A percentile compares a stretch with the other conserved stretches of the same genome.
Evolutionary conservation across 2,113 vertebrate genomes (phyloP).

Genomic region (Pyxicephalus adspersus): DNA sequence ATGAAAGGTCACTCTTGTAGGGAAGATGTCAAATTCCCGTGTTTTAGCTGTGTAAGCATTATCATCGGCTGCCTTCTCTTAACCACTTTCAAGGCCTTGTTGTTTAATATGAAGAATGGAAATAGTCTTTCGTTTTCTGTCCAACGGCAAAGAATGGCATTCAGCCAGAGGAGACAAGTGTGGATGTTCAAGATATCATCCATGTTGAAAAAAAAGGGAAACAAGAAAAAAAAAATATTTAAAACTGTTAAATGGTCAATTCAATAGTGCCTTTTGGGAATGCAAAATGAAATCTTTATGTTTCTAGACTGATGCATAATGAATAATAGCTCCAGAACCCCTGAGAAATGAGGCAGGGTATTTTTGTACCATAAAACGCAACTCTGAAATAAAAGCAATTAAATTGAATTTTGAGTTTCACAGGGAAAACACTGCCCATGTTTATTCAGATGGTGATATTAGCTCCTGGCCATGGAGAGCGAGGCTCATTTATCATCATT

Average conservation of each 20-base stretch:
- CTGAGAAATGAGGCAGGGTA: conserved; percentile 31
- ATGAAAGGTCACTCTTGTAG: conserved; percentile 52
- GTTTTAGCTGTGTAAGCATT: conserved; percentile 48
- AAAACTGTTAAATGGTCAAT: conserved; percentile 41
- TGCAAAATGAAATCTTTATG: conserved; percentile 50
- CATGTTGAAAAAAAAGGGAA: conserved; percentile 18
- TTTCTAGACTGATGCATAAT: conserved; percentile 52
- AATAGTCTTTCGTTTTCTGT: conserved; percentile 41
- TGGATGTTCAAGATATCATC: conserved; percentile 48
- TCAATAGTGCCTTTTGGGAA: conserved; percentile 39
- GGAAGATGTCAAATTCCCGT: conserved; percentile 48
- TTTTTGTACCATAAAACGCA: conserved; percentile 45
- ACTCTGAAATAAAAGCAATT: conserved; percentile 53
- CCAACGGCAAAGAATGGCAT: conserved; percentile 33
- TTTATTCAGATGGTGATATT: conserved; percentile 54
- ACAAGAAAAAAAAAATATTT: conserved; percentile 28
- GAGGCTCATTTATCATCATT: conserved; percentile 48
- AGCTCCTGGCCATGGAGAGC: conserved; percentile 42
- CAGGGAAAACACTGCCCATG: conserved; percentile 40
- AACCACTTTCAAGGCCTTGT: conserved; percentile 22
- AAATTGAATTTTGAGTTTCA: conserved; percentile 53
- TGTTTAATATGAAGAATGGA: conserved; percentile 41
- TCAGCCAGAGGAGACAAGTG: conserved; percentile 48
- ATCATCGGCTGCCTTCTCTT: conserved; percentile 31
- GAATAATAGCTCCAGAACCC: conserved; percentile 50